Base-by-base conservation (phyloP, 1,140 invertebrate species). In the Drosophila arizonae region DNA sequence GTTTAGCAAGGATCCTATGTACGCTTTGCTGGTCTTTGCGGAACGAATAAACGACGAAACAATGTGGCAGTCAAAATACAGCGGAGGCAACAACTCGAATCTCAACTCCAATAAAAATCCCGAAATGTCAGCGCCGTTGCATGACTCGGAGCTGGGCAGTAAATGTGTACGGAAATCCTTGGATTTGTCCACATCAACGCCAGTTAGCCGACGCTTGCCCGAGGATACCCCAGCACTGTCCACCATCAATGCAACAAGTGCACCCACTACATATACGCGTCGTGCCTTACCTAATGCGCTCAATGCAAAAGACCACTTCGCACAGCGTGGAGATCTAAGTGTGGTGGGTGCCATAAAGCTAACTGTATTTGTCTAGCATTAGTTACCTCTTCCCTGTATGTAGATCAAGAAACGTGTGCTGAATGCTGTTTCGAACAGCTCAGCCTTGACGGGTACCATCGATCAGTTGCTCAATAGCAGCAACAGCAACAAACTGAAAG, bases 371-470 rank as follows among this genome's bases (percentile, higher is more conserved):
- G 0, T 45, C 43, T 9, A 5, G 15, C 6, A 15, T 6, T 46
- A 17, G 3, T 17, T 1, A 15, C 43, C 8, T 6, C 9, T n/a
- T 30, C 21, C 3, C 46, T 17, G 50, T 3, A 8, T 63, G 64
- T 30, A 91, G 90, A 91, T 91, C 3, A 91, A 90, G 65, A 79
- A 91, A 48, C 78, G 90, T 1, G 76, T 91, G 4, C 60, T 90
- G 6, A 77, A 77, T 51, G 86, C 90, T n/a, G 79, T 88, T 1
- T 75, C 76, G 1, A 61, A 60, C 26, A 76, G 15, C 15, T 36
- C 52, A 15, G 52, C 17, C 28, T 28, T 55, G 26, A 28, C 50
- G 50, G 50, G 26, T 5, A n/a, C 24, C 50, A n/a, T 51, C 1
- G 30, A 55, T 17, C 30, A 21, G 30, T 4, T 55, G 9, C 30